These are phyloP conservation scores for Diuraphis noxia DNA, from an alignment of 1,140 invertebrate genomes.

Conservation along the genomic window DNA sequence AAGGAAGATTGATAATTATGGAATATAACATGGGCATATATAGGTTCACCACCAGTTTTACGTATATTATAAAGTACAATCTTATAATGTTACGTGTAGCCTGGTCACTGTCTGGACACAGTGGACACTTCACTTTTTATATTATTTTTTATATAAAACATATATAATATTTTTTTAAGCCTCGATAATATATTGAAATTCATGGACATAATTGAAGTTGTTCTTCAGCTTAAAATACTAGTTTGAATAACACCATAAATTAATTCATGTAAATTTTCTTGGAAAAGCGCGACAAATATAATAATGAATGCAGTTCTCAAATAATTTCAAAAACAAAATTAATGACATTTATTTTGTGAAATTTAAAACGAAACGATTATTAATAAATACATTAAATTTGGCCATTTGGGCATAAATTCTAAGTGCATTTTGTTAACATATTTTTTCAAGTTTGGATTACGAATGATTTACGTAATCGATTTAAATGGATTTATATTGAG, in stretches of 20 bases:
- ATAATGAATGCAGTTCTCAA: not conserved
- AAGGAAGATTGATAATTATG: slow-evolving; percentile 2
- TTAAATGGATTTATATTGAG: not conserved
- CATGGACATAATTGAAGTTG: slow-evolving; percentile 8
- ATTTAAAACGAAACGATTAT: not conserved
- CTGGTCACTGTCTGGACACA: not conserved
- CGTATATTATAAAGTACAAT: not conserved
- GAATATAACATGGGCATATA: not conserved
- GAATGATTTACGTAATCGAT: not conserved
- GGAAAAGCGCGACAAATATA: slow-evolving; percentile 31
- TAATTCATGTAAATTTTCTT: slow-evolving; percentile 16
- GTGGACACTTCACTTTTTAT: not conserved
- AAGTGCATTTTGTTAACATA: not conserved
- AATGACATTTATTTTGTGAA: not conserved
- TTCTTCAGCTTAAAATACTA: not conserved
- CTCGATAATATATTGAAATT: not conserved
- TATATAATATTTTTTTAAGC: slow-evolving; percentile 28
- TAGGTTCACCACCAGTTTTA: not conserved
- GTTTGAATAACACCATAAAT: not conserved
- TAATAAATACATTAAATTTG: not conserved
- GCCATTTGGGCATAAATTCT: not conserved
- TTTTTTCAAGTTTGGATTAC: not conserved
- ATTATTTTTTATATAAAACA: not conserved
- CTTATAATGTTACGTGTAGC: not conserved
- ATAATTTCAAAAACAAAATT: not conserved